Conservation (phyloP, 2,888 invertebrate species). For the Euplagia quadripunctaria region DNA sequence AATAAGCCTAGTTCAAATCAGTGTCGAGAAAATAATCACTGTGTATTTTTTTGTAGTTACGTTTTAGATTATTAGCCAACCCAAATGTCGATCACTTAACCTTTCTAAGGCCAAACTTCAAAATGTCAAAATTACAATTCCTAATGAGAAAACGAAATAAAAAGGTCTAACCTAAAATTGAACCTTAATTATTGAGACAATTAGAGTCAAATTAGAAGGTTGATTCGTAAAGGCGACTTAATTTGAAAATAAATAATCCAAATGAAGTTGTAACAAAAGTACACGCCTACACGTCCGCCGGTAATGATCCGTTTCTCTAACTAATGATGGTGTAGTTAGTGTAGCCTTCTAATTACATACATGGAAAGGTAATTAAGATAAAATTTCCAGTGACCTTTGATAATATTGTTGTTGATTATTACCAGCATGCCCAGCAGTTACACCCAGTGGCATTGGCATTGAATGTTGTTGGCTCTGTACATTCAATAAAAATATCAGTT, state of each 20-base stretch:
- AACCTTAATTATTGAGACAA: slow-evolving; percentile 24
- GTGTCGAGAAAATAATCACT: too few relatives aligned
- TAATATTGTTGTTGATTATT: not conserved
- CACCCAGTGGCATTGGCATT: not conserved
- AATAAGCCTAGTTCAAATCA: too few relatives aligned
- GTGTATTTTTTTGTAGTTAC: too few relatives aligned
- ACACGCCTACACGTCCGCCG: slow-evolving; percentile 23
- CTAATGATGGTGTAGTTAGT: not conserved
- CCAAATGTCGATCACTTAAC: not conserved
- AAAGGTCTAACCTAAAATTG: slow-evolving; percentile 3
- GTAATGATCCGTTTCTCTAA: slow-evolving; percentile 23
- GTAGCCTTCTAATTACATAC: not conserved
- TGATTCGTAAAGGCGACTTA: slow-evolving; percentile 23
- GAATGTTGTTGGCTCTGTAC: not conserved
- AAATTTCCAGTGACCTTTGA: not conserved
- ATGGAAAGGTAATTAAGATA: not conserved
- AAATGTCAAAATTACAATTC: not conserved
- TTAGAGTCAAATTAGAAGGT: slow-evolving; percentile 37
- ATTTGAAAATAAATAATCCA: slow-evolving; percentile 42
- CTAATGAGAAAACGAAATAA: not conserved
- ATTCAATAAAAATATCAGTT: not conserved
- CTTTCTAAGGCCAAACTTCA: not conserved
- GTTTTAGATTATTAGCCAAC: too few relatives aligned
- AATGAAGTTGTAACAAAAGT: slow-evolving; percentile 23
- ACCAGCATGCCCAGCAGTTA: not conserved